These are phyloP conservation scores for Lycodopsis pacificus DNA, from an alignment of 2,797 vertebrate genomes.

Conservation along the genomic window DNA sequence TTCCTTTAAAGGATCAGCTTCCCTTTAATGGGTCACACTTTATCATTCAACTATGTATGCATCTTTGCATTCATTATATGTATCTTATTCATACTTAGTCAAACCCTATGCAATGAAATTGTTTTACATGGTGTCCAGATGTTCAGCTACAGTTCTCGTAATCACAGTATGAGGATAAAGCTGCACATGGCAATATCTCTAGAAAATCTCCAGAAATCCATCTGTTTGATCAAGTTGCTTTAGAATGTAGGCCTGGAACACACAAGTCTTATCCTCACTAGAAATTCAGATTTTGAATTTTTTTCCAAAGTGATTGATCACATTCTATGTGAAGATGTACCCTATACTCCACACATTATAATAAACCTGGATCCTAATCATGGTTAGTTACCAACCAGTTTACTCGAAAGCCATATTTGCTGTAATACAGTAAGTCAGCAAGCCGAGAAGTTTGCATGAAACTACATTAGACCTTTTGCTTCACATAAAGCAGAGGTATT, in stretches of 20 bases:
- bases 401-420: neutral
- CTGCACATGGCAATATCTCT: slow-evolving; percentile 20
- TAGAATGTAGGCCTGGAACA: slow-evolving; percentile 17
- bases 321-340: neutral
- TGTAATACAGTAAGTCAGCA: neutral
- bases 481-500: neutral
- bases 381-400: neutral
- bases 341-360: neutral
- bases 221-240: slow-evolving; percentile 37
- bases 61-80: slow-evolving; percentile 32
- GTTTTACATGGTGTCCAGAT: slow-evolving; percentile 38
- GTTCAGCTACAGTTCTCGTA: slow-evolving; percentile 40
- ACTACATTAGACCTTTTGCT: neutral
- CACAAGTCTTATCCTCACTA: neutral
- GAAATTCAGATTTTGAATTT: neutral
- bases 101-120: slow-evolving; percentile 23
- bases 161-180: slow-evolving; percentile 28
- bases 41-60: slow-evolving; percentile 38
- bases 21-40: slow-evolving; percentile 7
- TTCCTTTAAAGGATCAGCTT: neutral
- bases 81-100: slow-evolving; percentile 24
- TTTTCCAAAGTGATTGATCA: slow-evolving; percentile 7
- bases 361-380: neutral
- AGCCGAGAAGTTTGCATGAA: neutral
- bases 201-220: slow-evolving; percentile 26